Evolutionary conservation across 2,888 invertebrate genomes (phyloP), one percentile per base, ranked within the genome.

Genomic region (Eudasyphora cyanicolor): DNA sequence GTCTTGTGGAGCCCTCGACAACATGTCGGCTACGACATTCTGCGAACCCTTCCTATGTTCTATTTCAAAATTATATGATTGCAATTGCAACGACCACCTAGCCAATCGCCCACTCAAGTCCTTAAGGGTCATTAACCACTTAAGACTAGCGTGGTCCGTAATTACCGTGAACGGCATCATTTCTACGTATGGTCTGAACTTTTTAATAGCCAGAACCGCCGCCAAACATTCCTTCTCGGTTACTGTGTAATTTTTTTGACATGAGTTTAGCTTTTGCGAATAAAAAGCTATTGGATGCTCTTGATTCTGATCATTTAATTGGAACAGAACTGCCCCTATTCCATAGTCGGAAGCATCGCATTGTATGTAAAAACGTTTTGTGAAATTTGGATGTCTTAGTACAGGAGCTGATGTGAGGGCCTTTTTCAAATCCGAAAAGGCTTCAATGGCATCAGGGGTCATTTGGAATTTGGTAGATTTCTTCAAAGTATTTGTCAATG

Each of bases 111-210:
- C n/a, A n/a, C n/a, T n/a, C n/a, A n/a, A n/a, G n/a, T n/a, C n/a
- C n/a, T n/a, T n/a, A n/a, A n/a, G n/a, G 0, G 14, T 7, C 71
- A 78, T 78, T 2, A 78, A 32, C 71, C 78, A 78, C 17, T 78
- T 71, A 1, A 73, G 24, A 17, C 60, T 60, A 2, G 71, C 70
- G n/a, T 76, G 54, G 42, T 74, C 74, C 0, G 74, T 75, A 2
- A 75, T 60, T 0, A 79, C 35, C 4, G 76, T 60, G 42, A 78
- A 75, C 19, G 38, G 12, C 73, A 60, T 70, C 10, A 42, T 54
- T 73, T 85, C 80, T 4, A 82, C 73, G 32, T 82, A 82, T 5
- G n/a, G n/a, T n/a, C n/a, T n/a, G n/a, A n/a, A n/a, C n/a, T n/a
- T n/a, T n/a, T n/a, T n/a, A n/a, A n/a, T n/a, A n/a, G 49, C 49